phyloP scores from a whole-genome alignment of 2,888 invertebrate genomes.

The Tridacna gigas region DNA sequence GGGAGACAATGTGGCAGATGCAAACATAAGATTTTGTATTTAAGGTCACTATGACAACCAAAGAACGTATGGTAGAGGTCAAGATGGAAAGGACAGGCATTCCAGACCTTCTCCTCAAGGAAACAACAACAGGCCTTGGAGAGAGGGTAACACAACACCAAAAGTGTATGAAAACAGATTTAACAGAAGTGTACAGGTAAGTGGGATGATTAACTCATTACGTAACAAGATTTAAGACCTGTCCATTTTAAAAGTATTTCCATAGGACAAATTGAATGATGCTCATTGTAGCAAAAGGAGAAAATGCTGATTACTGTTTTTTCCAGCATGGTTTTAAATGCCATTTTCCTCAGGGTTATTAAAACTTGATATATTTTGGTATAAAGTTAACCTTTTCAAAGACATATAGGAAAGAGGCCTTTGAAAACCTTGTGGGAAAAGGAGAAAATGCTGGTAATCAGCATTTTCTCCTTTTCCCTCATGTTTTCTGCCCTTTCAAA shows the following conservation, averaged over 20 bases:
- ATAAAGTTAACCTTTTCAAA: no score
- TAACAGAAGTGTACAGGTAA: slow-evolving; percentile 30
- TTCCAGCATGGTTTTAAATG: no score
- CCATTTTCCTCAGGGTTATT: no score
- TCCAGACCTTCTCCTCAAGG: slow-evolving; percentile 13
- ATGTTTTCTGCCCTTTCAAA: no score
- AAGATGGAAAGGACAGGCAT: slow-evolving; percentile 33
- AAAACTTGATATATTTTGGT: no score
- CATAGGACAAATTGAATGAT: background rate
- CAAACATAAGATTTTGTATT: background rate
- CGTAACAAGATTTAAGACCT: background rate
- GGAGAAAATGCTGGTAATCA: no score
- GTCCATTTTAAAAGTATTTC: background rate
- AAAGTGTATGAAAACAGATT: slow-evolving; percentile 15
- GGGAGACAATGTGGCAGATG: no score
- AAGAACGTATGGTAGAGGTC: slow-evolving; percentile 32
- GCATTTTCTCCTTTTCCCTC: no score
- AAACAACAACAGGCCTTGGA: slow-evolving; percentile 18
- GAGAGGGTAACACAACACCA: background rate
- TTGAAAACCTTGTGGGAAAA: no score
- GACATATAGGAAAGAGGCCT: no score
- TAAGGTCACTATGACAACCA: slow-evolving; percentile 39
- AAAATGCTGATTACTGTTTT: background rate
- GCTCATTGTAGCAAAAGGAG: background rate
- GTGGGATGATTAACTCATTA: background rate